A percentile compares a stretch with the other conserved stretches of the same genome.
Evolutionary conservation across 1,140 invertebrate genomes (phyloP).

Genomic region (Apis florea): DNA sequence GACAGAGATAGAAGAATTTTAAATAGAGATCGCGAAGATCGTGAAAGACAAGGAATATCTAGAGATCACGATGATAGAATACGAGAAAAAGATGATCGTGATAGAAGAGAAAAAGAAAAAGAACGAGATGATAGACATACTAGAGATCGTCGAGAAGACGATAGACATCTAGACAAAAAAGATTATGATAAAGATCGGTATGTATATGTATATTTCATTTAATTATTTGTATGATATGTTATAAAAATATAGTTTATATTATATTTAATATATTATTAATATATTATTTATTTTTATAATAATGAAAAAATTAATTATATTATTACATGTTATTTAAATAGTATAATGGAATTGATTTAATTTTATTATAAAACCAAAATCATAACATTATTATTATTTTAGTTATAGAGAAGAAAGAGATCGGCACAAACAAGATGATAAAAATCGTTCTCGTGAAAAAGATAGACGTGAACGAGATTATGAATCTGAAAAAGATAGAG

Average conservation of each 20-base stretch:
- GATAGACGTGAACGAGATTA: conserved; percentile 67
- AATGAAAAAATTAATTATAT: background rate
- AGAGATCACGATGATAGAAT: conserved; percentile 72
- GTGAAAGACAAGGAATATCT: conserved; percentile 48
- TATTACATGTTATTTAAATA: too few species aligned
- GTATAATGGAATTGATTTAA: background rate
- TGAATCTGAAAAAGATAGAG: conserved; percentile 64
- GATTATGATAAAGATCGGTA: conserved; percentile 78
- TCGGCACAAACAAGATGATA: conserved; percentile 73
- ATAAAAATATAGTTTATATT: too few species aligned
- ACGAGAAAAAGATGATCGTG: conserved; percentile 75
- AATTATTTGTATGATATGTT: background rate
- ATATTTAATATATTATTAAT: too few species aligned
- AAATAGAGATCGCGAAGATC: conserved; percentile 66
- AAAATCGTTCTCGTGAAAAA: conserved; percentile 67
- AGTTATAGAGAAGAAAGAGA: conserved; percentile 77
- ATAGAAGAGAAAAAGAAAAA: conserved; percentile 74
- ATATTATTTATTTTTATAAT: background rate
- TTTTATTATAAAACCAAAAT: background rate
- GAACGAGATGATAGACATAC: conserved; percentile 73
- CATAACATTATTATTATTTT: background rate
- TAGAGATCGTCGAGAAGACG: conserved; percentile 72
- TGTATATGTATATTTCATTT: conserved; percentile 45
- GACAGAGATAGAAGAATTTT: conserved; percentile 69
- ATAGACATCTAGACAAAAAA: conserved; percentile 69